These are phyloP conservation scores for Upupa epops DNA, from an alignment of 2,113 vertebrate species.

Conservation along the genomic window DNA sequence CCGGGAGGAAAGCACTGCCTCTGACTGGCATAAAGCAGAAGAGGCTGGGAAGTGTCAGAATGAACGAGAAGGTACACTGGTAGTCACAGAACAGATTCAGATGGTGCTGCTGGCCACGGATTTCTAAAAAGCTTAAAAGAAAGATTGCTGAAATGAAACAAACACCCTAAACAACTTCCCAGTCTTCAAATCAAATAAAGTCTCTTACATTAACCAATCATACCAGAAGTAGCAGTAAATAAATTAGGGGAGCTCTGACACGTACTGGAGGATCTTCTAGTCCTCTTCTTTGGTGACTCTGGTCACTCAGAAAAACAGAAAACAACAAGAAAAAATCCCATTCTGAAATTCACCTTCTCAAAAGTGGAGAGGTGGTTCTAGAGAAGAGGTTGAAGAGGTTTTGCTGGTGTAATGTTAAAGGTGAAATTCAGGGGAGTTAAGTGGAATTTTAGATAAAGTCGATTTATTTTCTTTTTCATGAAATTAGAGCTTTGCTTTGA, in stretches of 20 bases:
- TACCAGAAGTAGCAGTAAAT: background rate
- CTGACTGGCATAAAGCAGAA: background rate
- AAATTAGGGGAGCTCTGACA: background rate
- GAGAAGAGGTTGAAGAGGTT: background rate
- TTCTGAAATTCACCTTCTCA: background rate
- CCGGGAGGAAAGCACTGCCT: background rate
- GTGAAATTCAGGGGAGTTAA: fast-evolving
- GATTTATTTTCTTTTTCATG: background rate
- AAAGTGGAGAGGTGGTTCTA: background rate
- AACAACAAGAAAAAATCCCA: background rate
- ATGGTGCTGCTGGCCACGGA: background rate
- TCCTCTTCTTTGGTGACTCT: background rate
- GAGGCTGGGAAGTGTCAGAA: background rate
- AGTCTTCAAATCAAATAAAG: background rate
- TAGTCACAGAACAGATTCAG: background rate
- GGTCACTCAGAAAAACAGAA: background rate
- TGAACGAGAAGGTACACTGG: background rate
- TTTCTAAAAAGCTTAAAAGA: background rate
- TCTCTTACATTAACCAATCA: background rate
- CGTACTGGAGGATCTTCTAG: background rate
- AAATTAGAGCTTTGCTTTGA: background rate
- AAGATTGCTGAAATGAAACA: background rate
- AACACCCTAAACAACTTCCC: background rate
- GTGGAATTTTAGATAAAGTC: background rate
- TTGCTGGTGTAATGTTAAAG: background rate